Conservation (phyloP, 1,140 invertebrate genomes). For the Archivesica marissinica region DNA sequence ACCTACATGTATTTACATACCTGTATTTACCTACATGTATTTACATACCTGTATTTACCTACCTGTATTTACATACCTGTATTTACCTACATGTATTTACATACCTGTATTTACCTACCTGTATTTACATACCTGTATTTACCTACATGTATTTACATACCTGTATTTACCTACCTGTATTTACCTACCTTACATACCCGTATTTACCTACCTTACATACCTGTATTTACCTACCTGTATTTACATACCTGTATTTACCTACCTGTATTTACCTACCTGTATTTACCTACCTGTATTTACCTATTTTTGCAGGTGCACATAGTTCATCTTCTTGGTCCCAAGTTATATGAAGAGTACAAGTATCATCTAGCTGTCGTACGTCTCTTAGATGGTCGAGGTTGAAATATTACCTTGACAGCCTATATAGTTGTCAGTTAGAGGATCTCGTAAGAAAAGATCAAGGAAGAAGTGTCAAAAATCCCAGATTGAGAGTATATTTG, state of each 20-base stretch:
- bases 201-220: neutral
- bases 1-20: too few species aligned
- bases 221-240: neutral
- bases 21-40: too few species aligned
- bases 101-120: too few species aligned
- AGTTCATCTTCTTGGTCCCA: constrained; percentile 58
- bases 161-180: too few species aligned
- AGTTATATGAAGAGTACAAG: constrained; percentile 61
- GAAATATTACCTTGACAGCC: neutral
- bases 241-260: neutral
- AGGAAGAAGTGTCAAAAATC: neutral
- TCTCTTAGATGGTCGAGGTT: constrained; percentile 56
- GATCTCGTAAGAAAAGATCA: neutral
- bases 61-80: too few species aligned
- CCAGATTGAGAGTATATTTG: neutral
- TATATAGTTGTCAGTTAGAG: neutral
- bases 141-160: too few species aligned
- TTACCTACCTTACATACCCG: neutral
- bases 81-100: too few species aligned
- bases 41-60: too few species aligned
- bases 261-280: neutral
- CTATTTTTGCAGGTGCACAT: constrained; percentile 24
- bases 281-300: neutral
- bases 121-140: too few species aligned
- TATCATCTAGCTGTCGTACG: constrained; percentile 45